phyloP scores from a whole-genome alignment of 1,140 invertebrate species.

The Drosophila neocordata region DNA sequence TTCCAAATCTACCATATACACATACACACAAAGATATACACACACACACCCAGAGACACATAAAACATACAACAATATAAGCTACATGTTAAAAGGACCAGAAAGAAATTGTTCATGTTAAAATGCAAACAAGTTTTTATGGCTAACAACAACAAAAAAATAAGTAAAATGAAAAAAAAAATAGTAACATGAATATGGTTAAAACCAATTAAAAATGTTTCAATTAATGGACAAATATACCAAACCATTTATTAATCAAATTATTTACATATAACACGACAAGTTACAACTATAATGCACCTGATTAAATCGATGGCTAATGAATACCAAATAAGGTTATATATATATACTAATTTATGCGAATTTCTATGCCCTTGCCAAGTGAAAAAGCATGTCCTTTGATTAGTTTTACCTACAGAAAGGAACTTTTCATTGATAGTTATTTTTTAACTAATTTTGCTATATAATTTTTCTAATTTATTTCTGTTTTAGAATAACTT shows the following conservation, averaged over 20 bases:
- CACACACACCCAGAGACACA: not conserved
- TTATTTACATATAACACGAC: constrained; percentile 4
- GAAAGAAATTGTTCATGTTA: constrained; percentile 6
- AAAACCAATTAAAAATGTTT: constrained; percentile 10
- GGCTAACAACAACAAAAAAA: constrained; percentile 21
- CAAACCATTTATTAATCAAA: constrained; percentile 11
- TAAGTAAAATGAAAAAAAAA: not conserved
- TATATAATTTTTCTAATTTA: no score
- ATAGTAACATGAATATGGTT: constrained; percentile 3
- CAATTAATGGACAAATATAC: constrained; percentile 6
- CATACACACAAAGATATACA: not conserved
- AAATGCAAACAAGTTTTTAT: constrained; percentile 8
- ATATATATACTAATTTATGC: not conserved
- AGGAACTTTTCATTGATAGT: no score
- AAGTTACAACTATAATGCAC: not conserved
- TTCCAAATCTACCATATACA: not conserved
- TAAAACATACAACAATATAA: not conserved
- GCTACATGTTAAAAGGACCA: constrained; percentile 7
- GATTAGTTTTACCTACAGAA: no score
- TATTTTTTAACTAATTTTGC: no score
- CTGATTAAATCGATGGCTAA: not conserved
- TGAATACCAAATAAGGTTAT: not conserved
- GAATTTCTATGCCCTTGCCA: no score
- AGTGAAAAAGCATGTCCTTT: no score
- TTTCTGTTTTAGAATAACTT: no score